Base-by-base conservation (phyloP, 2,113 vertebrate genomes). In the Accipiter virgatus region DNA sequence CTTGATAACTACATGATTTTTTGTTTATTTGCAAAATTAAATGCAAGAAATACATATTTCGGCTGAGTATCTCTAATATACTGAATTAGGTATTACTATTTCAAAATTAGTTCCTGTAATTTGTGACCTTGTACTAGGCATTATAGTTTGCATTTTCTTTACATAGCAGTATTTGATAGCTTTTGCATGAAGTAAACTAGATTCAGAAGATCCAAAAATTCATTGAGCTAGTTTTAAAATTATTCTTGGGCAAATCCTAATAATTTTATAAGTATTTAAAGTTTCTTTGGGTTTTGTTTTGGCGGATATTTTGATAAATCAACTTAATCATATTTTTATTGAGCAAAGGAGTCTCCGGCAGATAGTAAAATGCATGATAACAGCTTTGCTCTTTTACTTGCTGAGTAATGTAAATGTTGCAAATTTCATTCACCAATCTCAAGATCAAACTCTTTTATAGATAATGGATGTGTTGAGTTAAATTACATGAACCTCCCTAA, bases 401-500 rank as follows among this genome's bases (percentile, higher is more conserved):
- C 43, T 62, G 29, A 62, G 31, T 77, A 71, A 34, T 66, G 70
- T 92, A 95, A 94, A 91, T 73, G 62, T 63, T 94, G 38, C 67
- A 88, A 88, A 94, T 89, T 93, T 75, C 3, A 3, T 93, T 94
- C 65, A 81, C 75, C 43, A 62, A 50, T 94, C 40, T 91, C 5
- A 11, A 93, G 42, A 95, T 93, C 82, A 94, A 94, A 88, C 48
- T 79, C 65, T 93, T 84, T 79, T 73, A 32, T 26, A 93, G 87
- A 77, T 89, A 96, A 95, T 36, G 47, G 53, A 93, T 92, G 26
- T 77, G 29, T 87, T 91, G 55, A 88, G 48, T 88, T 92, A 87
- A 94, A 94, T 93, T 90, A 85, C 75, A 88, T 90, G 48, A 75
- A 85, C 72, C 56, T 93, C 79, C 94, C 90, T 94, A 77, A 88